A percentile compares a stretch with the other conserved stretches of the same genome.
Conservation (phyloP, 1,140 invertebrate genomes). For the Lepidurus apus region DNA sequence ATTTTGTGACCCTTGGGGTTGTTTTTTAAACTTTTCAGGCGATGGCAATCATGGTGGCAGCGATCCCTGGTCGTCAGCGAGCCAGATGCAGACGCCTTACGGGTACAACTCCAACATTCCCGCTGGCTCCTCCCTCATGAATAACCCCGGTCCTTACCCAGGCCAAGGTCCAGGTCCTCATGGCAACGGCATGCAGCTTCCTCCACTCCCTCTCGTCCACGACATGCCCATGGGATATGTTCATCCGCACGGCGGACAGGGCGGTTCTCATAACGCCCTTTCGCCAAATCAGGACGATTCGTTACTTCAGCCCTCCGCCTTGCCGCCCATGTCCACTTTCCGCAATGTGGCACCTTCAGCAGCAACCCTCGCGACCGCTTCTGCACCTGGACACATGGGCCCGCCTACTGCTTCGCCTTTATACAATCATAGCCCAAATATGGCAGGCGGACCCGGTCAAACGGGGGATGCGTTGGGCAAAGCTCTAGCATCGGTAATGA, state of each 20-base stretch:
- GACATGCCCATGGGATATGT: conserved; percentile 34
- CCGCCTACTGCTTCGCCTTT: conserved; percentile 49
- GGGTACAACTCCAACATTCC: conserved; percentile 12
- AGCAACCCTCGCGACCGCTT: conserved; percentile 43
- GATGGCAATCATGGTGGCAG: conserved; percentile 45
- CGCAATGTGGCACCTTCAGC: conserved; percentile 43
- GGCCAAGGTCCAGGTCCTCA: neutral
- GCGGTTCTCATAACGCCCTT: conserved; percentile 36
- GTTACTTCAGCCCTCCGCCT: conserved; percentile 60
- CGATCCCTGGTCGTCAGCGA: conserved; percentile 46
- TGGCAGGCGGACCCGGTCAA: conserved; percentile 45
- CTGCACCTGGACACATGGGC: conserved; percentile 44
- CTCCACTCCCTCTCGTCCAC: conserved; percentile 36
- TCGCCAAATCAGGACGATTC: conserved; percentile 53
- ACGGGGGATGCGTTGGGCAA: conserved; percentile 70
- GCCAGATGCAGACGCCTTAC: conserved; percentile 42
- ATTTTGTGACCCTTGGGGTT: neutral
- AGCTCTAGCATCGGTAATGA: conserved; percentile 66
- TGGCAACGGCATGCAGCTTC: conserved; percentile 20
- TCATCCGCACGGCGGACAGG: conserved; percentile 38
- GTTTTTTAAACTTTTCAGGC: conserved; percentile 35
- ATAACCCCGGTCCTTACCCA: conserved; percentile 13
- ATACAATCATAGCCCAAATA: conserved; percentile 42
- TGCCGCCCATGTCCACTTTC: conserved; percentile 92
- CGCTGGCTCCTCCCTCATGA: conserved; percentile 12